Evolutionary conservation across 2,113 vertebrate species (phyloP).

Genomic region (Rousettus leschenaultii): DNA sequence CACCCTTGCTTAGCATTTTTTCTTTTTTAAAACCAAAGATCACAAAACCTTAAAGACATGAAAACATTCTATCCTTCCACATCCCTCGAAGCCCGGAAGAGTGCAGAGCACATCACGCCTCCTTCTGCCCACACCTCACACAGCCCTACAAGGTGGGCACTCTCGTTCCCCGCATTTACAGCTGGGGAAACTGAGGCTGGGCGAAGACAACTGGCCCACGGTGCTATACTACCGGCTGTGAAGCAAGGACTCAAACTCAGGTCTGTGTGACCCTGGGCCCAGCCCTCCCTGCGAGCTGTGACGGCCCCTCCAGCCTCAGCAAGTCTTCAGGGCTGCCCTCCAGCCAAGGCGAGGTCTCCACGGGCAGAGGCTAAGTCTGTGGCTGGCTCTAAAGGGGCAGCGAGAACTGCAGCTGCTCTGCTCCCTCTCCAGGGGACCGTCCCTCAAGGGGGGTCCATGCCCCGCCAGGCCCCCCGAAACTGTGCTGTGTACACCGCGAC

Average conservation of each 20-base stretch:
- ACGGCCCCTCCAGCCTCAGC: not conserved
- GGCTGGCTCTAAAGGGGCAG: not conserved
- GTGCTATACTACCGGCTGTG: not conserved
- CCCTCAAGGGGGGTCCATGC: not conserved
- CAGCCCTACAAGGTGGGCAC: fast-evolving
- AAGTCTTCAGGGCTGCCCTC: not conserved
- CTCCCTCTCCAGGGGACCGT: not conserved
- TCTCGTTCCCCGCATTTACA: not conserved
- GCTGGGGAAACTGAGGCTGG: not conserved
- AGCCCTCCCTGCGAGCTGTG: not conserved
- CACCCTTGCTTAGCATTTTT: not conserved
- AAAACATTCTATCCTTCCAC: not conserved
- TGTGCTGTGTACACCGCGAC: fast-evolving
- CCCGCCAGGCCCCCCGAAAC: too few species aligned
- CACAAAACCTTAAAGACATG: not conserved
- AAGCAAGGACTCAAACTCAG: not conserved
- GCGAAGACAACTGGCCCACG: not conserved
- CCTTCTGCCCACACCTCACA: fast-evolving
- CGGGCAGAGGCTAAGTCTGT: not conserved
- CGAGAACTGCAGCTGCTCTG: not conserved
- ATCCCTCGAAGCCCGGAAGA: not conserved
- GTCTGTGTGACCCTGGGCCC: not conserved
- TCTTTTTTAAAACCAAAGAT: not conserved
- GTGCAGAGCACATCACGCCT: fast-evolving
- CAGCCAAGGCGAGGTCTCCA: not conserved